phyloP scores from a whole-genome alignment of 2,797 vertebrate species.

The Coilia nasus region DNA sequence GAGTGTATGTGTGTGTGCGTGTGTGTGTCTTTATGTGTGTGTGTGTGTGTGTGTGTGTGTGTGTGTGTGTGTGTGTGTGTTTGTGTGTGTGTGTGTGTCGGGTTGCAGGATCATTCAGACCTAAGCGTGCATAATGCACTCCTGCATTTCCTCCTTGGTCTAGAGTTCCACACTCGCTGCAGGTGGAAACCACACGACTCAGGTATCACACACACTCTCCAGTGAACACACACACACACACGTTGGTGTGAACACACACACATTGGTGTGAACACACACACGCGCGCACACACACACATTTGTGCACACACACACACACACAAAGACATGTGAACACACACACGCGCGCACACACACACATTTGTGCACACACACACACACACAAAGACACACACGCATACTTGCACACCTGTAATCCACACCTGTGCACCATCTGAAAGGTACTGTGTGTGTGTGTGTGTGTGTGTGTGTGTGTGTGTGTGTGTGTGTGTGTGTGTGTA shows the following conservation, averaged over 20 bases:
- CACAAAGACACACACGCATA: background rate
- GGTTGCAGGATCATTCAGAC: background rate
- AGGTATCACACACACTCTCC: background rate
- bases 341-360: background rate
- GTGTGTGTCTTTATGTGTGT: too few species aligned
- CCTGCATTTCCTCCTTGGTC: background rate
- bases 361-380: background rate
- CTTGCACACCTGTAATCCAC: background rate
- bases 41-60: too few species aligned
- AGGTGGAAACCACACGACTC: background rate
- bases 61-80: too few species aligned
- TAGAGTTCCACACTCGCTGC: background rate
- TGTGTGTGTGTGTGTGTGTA: too few species aligned
- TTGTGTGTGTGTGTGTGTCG: too few species aligned
- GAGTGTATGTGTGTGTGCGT: too few species aligned
- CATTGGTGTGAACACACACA: background rate
- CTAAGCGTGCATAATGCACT: background rate
- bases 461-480: too few species aligned
- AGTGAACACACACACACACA: slow-evolving; percentile 3
- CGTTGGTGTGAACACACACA: too few species aligned
- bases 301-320: background rate
- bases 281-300: background rate
- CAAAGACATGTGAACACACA: too few species aligned
- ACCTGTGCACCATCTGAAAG: background rate
- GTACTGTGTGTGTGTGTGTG: background rate